These are phyloP conservation scores for Chironomus tentans DNA, from an alignment of 2,888 invertebrate genomes.

Conservation along the genomic window DNA sequence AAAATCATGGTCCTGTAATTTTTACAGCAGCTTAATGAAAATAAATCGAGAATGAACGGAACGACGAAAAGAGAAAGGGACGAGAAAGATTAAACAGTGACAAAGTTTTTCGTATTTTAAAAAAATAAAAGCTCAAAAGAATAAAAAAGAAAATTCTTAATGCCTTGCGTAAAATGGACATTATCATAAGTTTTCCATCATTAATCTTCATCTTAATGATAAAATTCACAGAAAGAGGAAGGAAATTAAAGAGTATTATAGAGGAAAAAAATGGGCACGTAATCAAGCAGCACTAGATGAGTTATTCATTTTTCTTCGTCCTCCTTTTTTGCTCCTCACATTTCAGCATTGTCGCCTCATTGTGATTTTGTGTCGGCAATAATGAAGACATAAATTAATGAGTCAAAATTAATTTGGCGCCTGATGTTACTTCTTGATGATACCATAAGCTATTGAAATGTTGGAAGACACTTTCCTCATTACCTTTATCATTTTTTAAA, in stretches of 20 bases:
- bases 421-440: not conserved
- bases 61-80: not conserved
- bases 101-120: not conserved
- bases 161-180: constrained; percentile 2
- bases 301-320: not conserved
- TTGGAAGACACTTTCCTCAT: too few species aligned
- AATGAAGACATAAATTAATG: constrained; percentile 25
- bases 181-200: constrained; percentile 20
- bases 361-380: constrained; percentile 7
- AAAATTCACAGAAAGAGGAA: not conserved
- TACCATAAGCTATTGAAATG: too few species aligned
- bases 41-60: too few species aligned
- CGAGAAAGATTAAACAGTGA: not conserved
- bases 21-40: too few species aligned
- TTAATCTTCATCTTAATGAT: constrained; percentile 21
- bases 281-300: constrained; percentile 8
- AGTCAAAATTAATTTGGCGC: constrained; percentile 25
- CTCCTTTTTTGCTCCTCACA: not conserved
- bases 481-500: too few species aligned
- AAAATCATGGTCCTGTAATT: too few species aligned
- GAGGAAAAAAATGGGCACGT: constrained; percentile 5
- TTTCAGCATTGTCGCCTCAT: not conserved
- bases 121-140: not conserved
- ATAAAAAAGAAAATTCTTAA: too few species aligned
- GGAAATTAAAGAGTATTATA: not conserved